Conservation (phyloP, 2,888 invertebrate species). For the Leucoptera coffeella region DNA sequence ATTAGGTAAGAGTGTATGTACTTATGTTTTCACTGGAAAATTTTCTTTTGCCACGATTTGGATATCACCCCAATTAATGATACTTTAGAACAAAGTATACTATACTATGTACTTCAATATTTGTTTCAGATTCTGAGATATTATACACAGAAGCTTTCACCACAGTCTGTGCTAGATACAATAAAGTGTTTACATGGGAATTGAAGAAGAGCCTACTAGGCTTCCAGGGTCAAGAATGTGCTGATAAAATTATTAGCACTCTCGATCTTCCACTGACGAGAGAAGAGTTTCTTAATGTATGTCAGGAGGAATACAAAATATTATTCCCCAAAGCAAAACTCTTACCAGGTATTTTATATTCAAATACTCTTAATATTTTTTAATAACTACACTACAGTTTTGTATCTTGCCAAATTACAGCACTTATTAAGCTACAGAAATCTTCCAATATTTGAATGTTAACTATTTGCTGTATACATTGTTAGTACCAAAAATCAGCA, state of each 20-base stretch:
- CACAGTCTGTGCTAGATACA: slow-evolving; percentile 59
- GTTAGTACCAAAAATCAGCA: too few species aligned
- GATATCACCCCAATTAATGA: too few species aligned
- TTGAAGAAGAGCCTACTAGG: slow-evolving; percentile 68
- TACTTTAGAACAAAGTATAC: too few species aligned
- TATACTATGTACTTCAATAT: slow-evolving; percentile 1
- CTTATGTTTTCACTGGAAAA: neutral
- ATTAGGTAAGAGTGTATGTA: slow-evolving; percentile 25
- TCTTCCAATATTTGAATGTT: too few species aligned
- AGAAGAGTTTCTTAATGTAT: slow-evolving; percentile 57
- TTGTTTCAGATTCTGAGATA: slow-evolving; percentile 67
- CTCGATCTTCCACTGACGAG: slow-evolving; percentile 59
- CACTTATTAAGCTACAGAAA: too few species aligned
- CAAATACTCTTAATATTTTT: too few species aligned
- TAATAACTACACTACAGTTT: too few species aligned
- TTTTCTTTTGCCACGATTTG: too few species aligned
- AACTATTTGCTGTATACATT: too few species aligned
- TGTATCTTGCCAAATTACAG: too few species aligned
- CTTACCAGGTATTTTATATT: slow-evolving; percentile 62
- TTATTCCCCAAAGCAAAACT: slow-evolving; percentile 58
- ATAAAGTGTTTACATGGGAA: slow-evolving; percentile 73
- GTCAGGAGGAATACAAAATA: slow-evolving; percentile 42
- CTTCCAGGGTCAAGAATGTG: slow-evolving; percentile 56
- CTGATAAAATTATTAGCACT: slow-evolving; percentile 50
- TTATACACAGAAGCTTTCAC: slow-evolving; percentile 69